Evolutionary conservation across 2,797 vertebrate genomes (phyloP).

Genomic region (Ptychobarbus kaznakovi): DNA sequence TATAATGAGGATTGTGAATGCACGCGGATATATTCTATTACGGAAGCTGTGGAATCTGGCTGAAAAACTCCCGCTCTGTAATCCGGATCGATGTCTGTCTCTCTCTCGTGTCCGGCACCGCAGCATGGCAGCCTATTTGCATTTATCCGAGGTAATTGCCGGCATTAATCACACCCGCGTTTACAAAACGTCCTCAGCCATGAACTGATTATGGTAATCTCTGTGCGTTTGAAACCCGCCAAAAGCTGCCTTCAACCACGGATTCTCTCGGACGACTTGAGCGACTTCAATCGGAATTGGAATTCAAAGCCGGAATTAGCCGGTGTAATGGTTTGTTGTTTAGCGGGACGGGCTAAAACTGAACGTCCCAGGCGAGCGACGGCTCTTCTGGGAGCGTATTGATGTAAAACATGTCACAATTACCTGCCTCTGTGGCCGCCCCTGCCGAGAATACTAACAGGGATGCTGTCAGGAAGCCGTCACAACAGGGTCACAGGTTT

Average conservation of each 20-base stretch:
- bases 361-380: conserved; percentile 12
- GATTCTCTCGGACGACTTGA: conserved; percentile 65
- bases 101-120: conserved; percentile 4
- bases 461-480: conserved; percentile 60
- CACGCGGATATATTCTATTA: conserved; percentile 34
- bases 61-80: conserved; percentile 21
- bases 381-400: conserved; percentile 64
- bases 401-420: conserved; percentile 78
- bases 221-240: conserved; percentile 53
- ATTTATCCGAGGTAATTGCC: conserved; percentile 74
- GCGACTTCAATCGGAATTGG: conserved; percentile 62
- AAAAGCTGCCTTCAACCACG: conserved; percentile 70
- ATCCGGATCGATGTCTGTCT: conserved; percentile 51
- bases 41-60: conserved; percentile 27
- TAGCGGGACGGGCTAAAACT: conserved; percentile 44
- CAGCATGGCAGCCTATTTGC: conserved; percentile 65
- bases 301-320: conserved; percentile 68
- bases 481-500: conserved; percentile 69
- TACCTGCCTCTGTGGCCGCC: conserved; percentile 68
- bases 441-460: conserved; percentile 72
- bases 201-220: conserved; percentile 78
- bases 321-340: conserved; percentile 67
- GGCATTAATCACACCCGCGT: conserved; percentile 73
- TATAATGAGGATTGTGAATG: conserved; percentile 29
- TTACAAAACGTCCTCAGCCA: conserved; percentile 75